Evolutionary conservation across 2,888 invertebrate genomes (phyloP), one percentile per base, ranked within the genome.

Genomic region (Leucophenga montana): DNA sequence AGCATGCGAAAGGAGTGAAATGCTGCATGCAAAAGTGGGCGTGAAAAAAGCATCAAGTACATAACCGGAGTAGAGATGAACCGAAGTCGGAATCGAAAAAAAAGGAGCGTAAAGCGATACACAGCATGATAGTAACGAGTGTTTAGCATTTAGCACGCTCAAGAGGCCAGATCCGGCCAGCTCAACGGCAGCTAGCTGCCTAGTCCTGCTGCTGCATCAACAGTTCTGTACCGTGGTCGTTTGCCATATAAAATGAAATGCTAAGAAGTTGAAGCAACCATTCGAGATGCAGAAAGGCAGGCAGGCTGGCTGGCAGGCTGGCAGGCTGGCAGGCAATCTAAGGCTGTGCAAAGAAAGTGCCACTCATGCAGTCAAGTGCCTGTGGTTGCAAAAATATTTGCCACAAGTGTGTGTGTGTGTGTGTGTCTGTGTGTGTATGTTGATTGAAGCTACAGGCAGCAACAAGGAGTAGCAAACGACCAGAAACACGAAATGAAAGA

Each of bases 351-450:
- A 68, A 71, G 69, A 74, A 74, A 74, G 73, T 65, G 71, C 48
- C 73, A 75, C 75, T 75, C 69, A 67, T 72, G 73, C 69, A 75
- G 73, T 75, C 75, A 73, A 75, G 73, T 71, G 69, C n/a, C 71
- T 72, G 68, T 66, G 66, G 62, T 66, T 66, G 66, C 56, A 39
- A 65, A 65, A 65, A 39, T 50, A 65, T 65, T 65, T 65, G 65
- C 50, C 65, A 53, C 53, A 53, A 57, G 56, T 57, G 56, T 39
- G 39, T 39, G 11, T 39, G 9, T 39, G 39, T 39, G 39, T 39
- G 39, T 39, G 39, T 8, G 39, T 39, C 9, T 39, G 39, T 39
- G 5, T 8, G 39, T 39, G 39, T 39, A 39, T 4, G 4, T 16
- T 27, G 56, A 57, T 57, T 57, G 22, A 13, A 20, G 56, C n/a